Evolutionary conservation across 2,888 invertebrate genomes (phyloP).

Genomic region (Melinaea menophilus): DNA sequence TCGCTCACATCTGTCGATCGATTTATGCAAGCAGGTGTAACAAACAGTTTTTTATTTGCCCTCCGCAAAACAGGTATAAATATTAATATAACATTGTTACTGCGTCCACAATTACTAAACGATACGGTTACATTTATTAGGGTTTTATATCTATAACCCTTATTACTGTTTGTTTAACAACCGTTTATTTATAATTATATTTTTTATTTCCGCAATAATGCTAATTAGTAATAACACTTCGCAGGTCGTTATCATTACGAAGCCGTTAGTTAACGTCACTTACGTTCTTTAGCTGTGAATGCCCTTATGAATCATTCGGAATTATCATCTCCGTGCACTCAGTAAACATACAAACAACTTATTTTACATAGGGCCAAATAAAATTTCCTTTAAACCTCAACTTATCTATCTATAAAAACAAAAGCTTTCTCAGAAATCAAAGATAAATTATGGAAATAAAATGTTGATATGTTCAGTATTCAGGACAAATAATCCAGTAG

Average conservation of each 20-base stretch:
- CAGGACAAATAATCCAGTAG: slow-evolving; percentile 23
- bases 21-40: slow-evolving; percentile 45
- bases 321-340: too few relatives aligned
- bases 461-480: slow-evolving; percentile 28
- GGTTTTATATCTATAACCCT: too few relatives aligned
- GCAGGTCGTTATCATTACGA: slow-evolving; percentile 7
- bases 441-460: slow-evolving; percentile 8
- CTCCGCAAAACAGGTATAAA: slow-evolving; percentile 19
- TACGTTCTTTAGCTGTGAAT: neutral
- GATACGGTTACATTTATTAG: too few relatives aligned
- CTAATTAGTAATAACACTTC: neutral
- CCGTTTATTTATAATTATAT: too few relatives aligned
- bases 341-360: too few relatives aligned
- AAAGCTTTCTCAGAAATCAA: slow-evolving; percentile 15
- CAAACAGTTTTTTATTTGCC: slow-evolving; percentile 25
- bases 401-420: neutral
- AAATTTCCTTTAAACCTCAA: neutral
- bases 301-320: neutral
- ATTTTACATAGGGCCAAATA: too few relatives aligned
- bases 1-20: slow-evolving; percentile 41
- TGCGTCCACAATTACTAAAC: slow-evolving; percentile 3
- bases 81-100: slow-evolving; percentile 10
- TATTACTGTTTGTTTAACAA: too few relatives aligned
- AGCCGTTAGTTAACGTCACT: slow-evolving; percentile 8
- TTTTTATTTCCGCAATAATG: too few relatives aligned